Evolutionary conservation across 2,888 invertebrate genomes (phyloP), one percentile per base, ranked within the genome.

Genomic region (Lycaena phlaeas): DNA sequence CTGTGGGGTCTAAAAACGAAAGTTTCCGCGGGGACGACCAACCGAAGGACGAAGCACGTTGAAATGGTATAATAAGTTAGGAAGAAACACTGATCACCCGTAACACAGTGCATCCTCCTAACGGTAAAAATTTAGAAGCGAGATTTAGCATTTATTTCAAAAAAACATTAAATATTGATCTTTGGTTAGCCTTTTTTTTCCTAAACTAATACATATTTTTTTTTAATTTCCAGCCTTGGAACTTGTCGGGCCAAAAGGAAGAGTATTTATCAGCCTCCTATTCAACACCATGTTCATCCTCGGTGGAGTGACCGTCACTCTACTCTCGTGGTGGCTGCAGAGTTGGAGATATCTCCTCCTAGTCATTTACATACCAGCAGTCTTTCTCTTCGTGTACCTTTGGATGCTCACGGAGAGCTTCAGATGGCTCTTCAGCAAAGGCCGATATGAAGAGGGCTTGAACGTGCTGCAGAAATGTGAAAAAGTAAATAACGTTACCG

Each of bases 391-490:
- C 45, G 40, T 77, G 25, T 84, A 84, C 57, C 65, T 77, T 41
- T 82, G 81, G 77, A 59, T 65, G 4, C 56, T 84, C 0, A 71
- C 74, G 0, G 84, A 84, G 43, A 82, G 82, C 44, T 82, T 82
- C 54, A 57, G 84, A 38, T 84, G 84, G 84, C 60, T 69, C 18
- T 76, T 84, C 55, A 89, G 90, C 40, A 90, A 91, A 59, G 89
- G 89, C 1, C 85, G 87, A 49, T 87, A 88, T 48, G 87, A 89
- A 12, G 88, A 90, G 53, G 92, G 90, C 0, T 79, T 89, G 26
- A 72, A 74, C 3, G 88, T 91, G 1, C 71, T 57, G 0, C 76
- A 70, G 6, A 88, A 78, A 57, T 87, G 91, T 5, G 90, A 92
- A 1, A 86, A 73, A 48, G 74, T 89, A 36, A 92, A 92, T 55